Evolutionary conservation across 2,113 vertebrate genomes (phyloP).

Genomic region (Microtus oregoni): DNA sequence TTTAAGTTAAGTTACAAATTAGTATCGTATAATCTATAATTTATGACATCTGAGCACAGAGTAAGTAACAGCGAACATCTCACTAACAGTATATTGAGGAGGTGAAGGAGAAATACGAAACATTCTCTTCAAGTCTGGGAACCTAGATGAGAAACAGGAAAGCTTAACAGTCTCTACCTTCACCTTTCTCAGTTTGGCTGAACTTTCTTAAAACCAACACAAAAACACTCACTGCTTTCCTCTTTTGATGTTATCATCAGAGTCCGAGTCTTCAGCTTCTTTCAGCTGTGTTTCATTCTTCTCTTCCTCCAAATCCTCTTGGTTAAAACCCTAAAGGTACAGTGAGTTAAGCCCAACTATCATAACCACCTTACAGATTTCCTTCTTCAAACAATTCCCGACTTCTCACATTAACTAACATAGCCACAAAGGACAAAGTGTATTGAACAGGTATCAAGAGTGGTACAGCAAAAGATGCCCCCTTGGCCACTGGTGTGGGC

Average conservation of each 20-base stretch:
- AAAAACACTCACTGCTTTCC: slow-evolving; percentile 92
- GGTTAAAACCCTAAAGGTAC: slow-evolving; percentile 95
- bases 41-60: neutral
- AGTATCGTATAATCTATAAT: neutral
- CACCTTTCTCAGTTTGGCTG: slow-evolving; percentile 24
- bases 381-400: neutral
- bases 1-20: slow-evolving; percentile 3
- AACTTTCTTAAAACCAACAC: neutral
- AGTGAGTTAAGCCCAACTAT: slow-evolving; percentile 44
- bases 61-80: neutral
- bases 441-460: neutral
- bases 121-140: neutral
- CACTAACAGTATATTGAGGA: neutral
- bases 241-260: slow-evolving; percentile 94
- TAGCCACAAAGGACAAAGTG: neutral
- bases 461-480: neutral
- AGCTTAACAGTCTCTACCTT: neutral
- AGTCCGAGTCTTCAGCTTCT: slow-evolving; percentile 93
- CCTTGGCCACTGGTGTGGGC: neutral
- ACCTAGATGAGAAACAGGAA: neutral
- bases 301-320: slow-evolving; percentile 96
- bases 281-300: slow-evolving; percentile 86
- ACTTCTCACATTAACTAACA: neutral
- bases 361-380: neutral
- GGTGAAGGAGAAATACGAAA: neutral